phyloP scores from a whole-genome alignment of 2,113 vertebrate species.

The Lophochroa leadbeateri region DNA sequence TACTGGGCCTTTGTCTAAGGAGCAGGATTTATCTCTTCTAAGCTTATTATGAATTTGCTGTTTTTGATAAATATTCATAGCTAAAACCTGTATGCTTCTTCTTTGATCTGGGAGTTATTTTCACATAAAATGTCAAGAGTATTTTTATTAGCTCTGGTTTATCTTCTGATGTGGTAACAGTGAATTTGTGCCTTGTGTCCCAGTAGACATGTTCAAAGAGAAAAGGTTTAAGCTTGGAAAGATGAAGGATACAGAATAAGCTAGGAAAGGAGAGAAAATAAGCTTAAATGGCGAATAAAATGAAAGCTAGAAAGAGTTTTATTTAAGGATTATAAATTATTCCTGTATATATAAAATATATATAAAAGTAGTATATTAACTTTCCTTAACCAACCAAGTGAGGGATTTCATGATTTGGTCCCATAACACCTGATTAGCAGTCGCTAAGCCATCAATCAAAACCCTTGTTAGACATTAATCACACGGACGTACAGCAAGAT shows the following conservation, averaged over 20 bases:
- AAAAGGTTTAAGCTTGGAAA: not conserved
- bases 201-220: not conserved
- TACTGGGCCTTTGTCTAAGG: not conserved
- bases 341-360: not conserved
- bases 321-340: not conserved
- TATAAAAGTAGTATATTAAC: not conserved
- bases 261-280: not conserved
- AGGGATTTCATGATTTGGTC: not conserved
- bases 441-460: constrained; percentile 31
- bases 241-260: not conserved
- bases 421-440: constrained; percentile 9
- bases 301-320: not conserved
- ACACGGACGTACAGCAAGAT: not conserved
- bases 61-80: constrained; percentile 10
- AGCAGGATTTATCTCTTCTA: not conserved
- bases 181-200: not conserved
- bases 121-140: not conserved
- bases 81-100: not conserved
- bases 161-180: not conserved
- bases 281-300: not conserved
- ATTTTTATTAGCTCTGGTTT: not conserved
- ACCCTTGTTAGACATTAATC: constrained; percentile 27
- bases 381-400: not conserved
- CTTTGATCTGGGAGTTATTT: not conserved
- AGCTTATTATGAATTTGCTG: not conserved